These are phyloP conservation scores for Tapirus indicus DNA, from an alignment of 2,797 vertebrate species.

Conservation along the genomic window DNA sequence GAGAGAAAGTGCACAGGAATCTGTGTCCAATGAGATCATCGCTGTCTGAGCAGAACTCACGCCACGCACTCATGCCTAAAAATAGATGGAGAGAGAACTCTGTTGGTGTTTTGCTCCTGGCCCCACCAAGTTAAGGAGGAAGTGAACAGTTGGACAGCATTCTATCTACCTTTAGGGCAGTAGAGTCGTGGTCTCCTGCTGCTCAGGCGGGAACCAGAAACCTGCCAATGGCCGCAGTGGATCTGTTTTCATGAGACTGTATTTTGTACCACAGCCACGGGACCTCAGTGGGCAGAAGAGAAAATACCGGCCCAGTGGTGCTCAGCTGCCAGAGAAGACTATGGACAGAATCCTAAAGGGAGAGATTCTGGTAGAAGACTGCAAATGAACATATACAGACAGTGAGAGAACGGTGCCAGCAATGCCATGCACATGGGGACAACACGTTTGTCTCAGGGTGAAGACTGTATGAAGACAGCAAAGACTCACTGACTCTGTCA, in stretches of 20 bases:
- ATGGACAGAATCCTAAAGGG: background rate
- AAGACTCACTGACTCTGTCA: background rate
- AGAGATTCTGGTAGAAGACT: background rate
- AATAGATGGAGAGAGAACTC: background rate
- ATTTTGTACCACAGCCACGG: background rate
- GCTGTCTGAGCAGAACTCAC: background rate
- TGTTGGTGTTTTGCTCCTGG: rapidly evolving
- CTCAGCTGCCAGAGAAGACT: background rate
- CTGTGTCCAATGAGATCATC: background rate
- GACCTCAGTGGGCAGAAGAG: background rate
- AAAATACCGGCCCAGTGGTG: no score
- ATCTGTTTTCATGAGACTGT: background rate
- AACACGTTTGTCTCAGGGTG: background rate
- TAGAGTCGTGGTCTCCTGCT: rapidly evolving
- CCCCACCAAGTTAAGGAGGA: background rate
- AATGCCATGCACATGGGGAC: rapidly evolving
- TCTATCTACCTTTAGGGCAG: rapidly evolving
- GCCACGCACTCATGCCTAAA: background rate
- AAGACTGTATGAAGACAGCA: rapidly evolving
- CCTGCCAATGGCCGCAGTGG: rapidly evolving
- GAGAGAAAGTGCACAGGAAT: background rate
- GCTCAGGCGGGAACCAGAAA: no score
- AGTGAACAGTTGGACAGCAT: rapidly evolving
- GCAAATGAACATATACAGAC: rapidly evolving
- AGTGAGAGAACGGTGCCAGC: rapidly evolving